These are phyloP conservation scores for Phalacrocorax brasilianus DNA, from an alignment of 2,113 vertebrate species.

Conservation along the genomic window DNA sequence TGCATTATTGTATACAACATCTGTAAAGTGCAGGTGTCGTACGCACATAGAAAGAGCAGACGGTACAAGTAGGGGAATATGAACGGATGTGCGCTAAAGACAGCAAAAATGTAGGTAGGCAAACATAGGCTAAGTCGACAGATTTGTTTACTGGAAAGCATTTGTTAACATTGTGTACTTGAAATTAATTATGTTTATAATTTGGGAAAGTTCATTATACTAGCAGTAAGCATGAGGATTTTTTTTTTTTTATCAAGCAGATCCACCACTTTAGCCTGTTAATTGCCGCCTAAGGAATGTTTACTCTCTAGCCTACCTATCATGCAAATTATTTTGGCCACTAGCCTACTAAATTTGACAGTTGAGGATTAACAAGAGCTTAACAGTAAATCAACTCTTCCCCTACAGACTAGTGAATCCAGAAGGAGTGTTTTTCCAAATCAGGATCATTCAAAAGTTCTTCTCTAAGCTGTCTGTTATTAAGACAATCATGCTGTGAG, in stretches of 20 bases:
- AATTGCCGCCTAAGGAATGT: background rate
- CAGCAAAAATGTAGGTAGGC: background rate
- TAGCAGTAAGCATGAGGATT: background rate
- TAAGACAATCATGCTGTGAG: background rate
- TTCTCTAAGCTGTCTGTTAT: background rate
- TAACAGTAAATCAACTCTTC: background rate
- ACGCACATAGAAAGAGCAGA: background rate
- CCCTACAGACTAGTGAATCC: background rate
- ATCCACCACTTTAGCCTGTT: conserved; percentile 6
- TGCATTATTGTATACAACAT: conserved; percentile 23
- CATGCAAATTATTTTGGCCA: conserved; percentile 10
- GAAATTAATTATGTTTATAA: background rate
- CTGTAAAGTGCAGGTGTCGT: background rate
- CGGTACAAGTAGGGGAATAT: background rate
- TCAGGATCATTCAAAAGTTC: background rate
- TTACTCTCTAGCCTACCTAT: conserved; percentile 3
- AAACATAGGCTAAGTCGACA: background rate
- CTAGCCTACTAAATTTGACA: background rate
- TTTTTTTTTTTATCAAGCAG: background rate
- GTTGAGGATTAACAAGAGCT: conserved; percentile 20
- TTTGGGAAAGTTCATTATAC: background rate
- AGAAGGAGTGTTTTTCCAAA: background rate
- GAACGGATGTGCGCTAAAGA: background rate
- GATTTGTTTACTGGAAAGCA: background rate
- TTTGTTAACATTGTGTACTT: background rate